Evolutionary conservation across 2,797 vertebrate genomes (phyloP).

Genomic region (Pelobates cultripes): DNA sequence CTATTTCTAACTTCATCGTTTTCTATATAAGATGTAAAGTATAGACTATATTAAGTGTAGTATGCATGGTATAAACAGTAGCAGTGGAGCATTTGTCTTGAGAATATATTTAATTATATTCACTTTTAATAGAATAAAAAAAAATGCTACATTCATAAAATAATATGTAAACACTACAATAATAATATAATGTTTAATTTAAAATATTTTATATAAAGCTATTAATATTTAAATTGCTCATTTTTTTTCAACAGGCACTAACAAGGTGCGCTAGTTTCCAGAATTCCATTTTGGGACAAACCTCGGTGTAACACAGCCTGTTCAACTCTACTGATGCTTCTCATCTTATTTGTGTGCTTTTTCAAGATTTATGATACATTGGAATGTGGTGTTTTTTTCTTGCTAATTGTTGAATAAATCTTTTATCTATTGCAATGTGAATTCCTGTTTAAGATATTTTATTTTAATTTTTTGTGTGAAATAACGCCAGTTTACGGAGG

Average conservation of each 20-base stretch:
- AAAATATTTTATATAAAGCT: not conserved
- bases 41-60: too few relatives aligned
- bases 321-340: not conserved
- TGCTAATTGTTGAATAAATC: conserved; percentile 38
- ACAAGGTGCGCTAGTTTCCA: conserved; percentile 1
- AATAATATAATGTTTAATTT: not conserved
- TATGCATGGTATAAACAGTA: too few relatives aligned
- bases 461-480: too few relatives aligned
- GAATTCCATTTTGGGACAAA: too few relatives aligned
- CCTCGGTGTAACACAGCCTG: not conserved
- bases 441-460: not conserved
- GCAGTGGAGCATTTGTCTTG: too few relatives aligned
- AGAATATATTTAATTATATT: too few relatives aligned
- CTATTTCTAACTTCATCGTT: too few relatives aligned
- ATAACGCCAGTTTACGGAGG: too few relatives aligned
- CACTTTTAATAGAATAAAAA: not conserved
- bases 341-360: not conserved
- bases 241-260: conserved; percentile 17
- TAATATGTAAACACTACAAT: not conserved
- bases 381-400: conserved; percentile 26
- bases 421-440: conserved; percentile 28
- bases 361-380: not conserved
- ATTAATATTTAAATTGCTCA: not conserved
- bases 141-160: not conserved
- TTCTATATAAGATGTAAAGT: too few relatives aligned